phyloP scores from a whole-genome alignment of 2,113 vertebrate species.

The Pollimyrus isidori region DNA sequence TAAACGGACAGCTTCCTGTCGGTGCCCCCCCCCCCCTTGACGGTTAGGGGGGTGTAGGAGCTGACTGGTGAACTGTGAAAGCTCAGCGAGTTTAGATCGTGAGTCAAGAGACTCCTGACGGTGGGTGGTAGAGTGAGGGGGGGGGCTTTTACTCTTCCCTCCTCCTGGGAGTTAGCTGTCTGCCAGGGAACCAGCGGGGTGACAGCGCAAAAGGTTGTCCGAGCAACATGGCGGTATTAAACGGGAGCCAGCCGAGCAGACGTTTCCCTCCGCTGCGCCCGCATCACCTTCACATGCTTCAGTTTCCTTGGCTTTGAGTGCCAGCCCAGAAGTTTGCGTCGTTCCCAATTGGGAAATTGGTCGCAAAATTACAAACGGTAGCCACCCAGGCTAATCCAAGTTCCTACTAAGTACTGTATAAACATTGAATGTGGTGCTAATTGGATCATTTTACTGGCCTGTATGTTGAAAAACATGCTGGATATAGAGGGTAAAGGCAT shows the following conservation, averaged over 20 bases:
- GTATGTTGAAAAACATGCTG: not conserved
- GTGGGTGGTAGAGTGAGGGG: not conserved
- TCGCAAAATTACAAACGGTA: not conserved
- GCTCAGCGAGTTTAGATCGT: not conserved
- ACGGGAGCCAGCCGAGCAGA: not conserved
- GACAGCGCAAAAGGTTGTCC: not conserved
- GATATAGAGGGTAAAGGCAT: not conserved
- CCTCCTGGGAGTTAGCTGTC: conserved; percentile 39
- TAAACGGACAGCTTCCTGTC: conserved; percentile 11
- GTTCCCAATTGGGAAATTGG: not conserved
- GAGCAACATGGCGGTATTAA: not conserved
- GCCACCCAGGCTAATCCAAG: not conserved
- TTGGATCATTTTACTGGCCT: not conserved
- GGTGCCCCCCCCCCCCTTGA: not conserved
- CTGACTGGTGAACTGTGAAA: conserved; percentile 11
- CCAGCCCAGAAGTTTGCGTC: not conserved
- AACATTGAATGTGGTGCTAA: not conserved
- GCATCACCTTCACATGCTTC: not conserved
- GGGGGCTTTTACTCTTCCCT: conserved; percentile 19
- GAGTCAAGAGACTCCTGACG: conserved; percentile 20
- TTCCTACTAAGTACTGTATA: not conserved
- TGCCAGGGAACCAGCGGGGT: conserved; percentile 33
- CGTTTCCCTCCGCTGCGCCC: not conserved
- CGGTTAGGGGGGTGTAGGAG: not conserved
- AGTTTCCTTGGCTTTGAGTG: not conserved